Conservation (phyloP, 1,140 invertebrate species). For the Spodoptera frugiperda region DNA sequence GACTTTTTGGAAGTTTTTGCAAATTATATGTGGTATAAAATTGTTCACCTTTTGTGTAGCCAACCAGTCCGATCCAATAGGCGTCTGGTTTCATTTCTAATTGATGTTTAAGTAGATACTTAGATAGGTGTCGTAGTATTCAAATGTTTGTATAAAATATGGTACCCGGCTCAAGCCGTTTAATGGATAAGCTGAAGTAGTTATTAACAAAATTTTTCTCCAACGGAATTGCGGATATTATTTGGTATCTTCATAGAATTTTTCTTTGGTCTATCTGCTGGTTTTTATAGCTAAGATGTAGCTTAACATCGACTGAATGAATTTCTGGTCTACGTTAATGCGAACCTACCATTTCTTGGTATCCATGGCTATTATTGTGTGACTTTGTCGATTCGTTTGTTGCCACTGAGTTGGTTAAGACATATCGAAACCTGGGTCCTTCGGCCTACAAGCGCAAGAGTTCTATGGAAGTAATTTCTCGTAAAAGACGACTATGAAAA, state of each 20-base stretch:
- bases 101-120: slow-evolving; percentile 23
- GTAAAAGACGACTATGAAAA: no score
- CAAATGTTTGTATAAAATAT: slow-evolving; percentile 43
- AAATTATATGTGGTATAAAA: slow-evolving; percentile 2
- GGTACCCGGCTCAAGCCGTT: slow-evolving; percentile 25
- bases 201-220: slow-evolving; percentile 20
- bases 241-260: background rate
- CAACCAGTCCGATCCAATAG: slow-evolving; percentile 7
- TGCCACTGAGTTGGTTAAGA: no score
- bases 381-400: no score
- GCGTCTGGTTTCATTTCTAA: slow-evolving; percentile 32
- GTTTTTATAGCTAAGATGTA: background rate
- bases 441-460: no score
- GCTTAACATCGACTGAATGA: background rate
- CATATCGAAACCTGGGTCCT: no score
- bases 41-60: background rate
- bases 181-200: slow-evolving; percentile 10
- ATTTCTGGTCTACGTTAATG: no score
- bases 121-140: slow-evolving; percentile 36
- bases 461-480: no score
- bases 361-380: no score
- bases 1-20: background rate
- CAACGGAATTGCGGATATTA: slow-evolving; percentile 21
- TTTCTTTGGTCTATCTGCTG: background rate
- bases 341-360: no score